Evolutionary conservation across 2,797 vertebrate species (phyloP), one percentile per base, ranked within the genome.

Genomic region (Moxostoma hubbsi): DNA sequence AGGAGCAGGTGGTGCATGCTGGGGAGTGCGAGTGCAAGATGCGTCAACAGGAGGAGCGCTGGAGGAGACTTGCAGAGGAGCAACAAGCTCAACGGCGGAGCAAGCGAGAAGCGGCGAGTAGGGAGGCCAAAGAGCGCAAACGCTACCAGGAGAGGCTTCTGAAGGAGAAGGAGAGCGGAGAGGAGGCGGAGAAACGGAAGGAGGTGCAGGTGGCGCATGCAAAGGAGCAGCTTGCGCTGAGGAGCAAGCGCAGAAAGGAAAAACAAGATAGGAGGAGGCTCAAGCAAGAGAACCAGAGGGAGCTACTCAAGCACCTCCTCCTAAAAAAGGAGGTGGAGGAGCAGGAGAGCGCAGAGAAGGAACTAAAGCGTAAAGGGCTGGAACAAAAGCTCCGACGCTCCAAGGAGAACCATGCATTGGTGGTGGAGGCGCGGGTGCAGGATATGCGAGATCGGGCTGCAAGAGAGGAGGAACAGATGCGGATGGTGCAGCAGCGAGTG

Each of bases 291-390:
- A 94, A 93, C 13, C 85, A 85, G 0, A 91, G 83, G 18, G 90
- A 94, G 73, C 84, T 89, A 1, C 87, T 95, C 0, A 88, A 89
- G 2, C 91, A 93, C 84, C 75, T 93, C 59, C 90, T 94, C 0
- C 86, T 92, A 1, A 95, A 92, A 71, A 87, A 88, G 57, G 89
- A 92, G 77, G 81, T 80, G 6, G 91, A 93, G 81, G 91, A 92
- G 79, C 92, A 90, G 86, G 66, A 65, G 66, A 88, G 90, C 65
- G 90, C 91, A 0, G 92, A 93, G 82, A 85, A 91, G 79, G 87
- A 68, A 0, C 88, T 88, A 11, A 83, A 53, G 80, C 92, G 86
- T 81, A 87, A 88, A 51, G 82, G 73, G 0, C 81, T 94, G 0
- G 92, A 95, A 63, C 83, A 80, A 63, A 93, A 90, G 77, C 76